Evolutionary conservation across 2,113 vertebrate species (phyloP).

Genomic region (Malurus melanocephalus): DNA sequence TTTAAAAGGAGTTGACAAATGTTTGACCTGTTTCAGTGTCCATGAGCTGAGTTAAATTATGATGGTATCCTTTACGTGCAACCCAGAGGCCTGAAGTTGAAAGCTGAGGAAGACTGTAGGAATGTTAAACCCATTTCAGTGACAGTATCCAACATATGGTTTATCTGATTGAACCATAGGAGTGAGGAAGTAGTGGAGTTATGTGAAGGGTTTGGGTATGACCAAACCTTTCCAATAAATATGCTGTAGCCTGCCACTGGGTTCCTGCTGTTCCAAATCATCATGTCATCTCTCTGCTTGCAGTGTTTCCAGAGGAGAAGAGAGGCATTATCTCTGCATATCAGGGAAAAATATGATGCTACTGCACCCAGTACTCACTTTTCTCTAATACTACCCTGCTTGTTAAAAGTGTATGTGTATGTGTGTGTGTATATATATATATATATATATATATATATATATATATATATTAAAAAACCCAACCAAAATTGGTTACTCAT

Average conservation of each 20-base stretch:
- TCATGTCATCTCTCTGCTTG: not conserved
- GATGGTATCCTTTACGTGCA: conserved; percentile 3
- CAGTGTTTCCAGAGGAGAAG: not conserved
- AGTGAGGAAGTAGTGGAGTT: not conserved
- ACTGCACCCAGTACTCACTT: not conserved
- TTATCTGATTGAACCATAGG: not conserved
- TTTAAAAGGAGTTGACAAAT: conserved; percentile 50
- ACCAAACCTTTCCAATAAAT: not conserved
- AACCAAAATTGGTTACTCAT: not conserved
- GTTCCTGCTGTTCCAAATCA: not conserved
- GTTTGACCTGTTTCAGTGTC: conserved; percentile 42
- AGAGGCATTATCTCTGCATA: not conserved
- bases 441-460: not conserved
- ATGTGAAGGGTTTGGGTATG: not conserved
- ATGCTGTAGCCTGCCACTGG: not conserved
- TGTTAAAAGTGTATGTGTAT: not conserved
- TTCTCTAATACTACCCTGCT: not conserved
- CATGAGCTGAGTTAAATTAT: conserved; percentile 32
- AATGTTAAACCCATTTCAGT: conserved; percentile 54
- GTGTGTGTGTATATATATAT: not conserved
- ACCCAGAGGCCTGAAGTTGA: conserved; percentile 10
- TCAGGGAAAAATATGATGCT: not conserved
- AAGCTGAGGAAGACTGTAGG: not conserved
- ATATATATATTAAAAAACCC: not conserved
- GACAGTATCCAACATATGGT: not conserved